These are phyloP conservation scores for Anorthoa munda DNA, from an alignment of 2,888 invertebrate genomes.

Conservation along the genomic window DNA sequence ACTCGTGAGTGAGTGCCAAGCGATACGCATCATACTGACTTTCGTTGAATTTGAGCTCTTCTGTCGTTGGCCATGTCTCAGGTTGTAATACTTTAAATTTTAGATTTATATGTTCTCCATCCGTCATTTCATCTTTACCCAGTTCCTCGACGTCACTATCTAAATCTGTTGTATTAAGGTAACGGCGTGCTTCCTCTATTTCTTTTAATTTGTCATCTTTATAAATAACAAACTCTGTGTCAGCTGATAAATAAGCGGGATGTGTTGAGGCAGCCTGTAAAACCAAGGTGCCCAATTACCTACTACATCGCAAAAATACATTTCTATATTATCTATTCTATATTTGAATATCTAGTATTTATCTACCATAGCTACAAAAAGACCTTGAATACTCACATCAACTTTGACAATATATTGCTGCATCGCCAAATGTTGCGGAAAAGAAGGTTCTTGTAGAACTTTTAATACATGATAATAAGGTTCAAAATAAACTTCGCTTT, in stretches of 20 bases:
- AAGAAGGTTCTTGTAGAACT: slow-evolving; percentile 91
- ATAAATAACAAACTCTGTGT: slow-evolving; percentile 56
- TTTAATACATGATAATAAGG: slow-evolving; percentile 94
- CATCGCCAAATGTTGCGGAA: slow-evolving; percentile 92
- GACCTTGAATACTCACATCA: slow-evolving; percentile 79
- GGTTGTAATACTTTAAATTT: slow-evolving; percentile 73
- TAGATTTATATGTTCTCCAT: background rate
- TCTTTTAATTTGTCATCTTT: slow-evolving; percentile 17
- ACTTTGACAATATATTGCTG: slow-evolving; percentile 92
- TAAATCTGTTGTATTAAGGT: background rate
- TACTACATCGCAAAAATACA: background rate
- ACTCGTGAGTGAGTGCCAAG: slow-evolving; percentile 92
- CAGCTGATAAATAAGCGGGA: slow-evolving; percentile 72
- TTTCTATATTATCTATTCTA: too few relatives aligned
- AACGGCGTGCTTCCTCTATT: background rate
- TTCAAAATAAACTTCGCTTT: slow-evolving; percentile 95
- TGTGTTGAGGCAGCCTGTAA: slow-evolving; percentile 73
- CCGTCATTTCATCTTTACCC: background rate
- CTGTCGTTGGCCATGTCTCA: slow-evolving; percentile 87
- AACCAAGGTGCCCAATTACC: slow-evolving; percentile 12
- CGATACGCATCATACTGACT: slow-evolving; percentile 93
- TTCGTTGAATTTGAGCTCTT: slow-evolving; percentile 90
- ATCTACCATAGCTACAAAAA: background rate
- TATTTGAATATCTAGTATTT: background rate
- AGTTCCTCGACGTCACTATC: slow-evolving; percentile 8